These are phyloP conservation scores for Piliocolobus tephrosceles DNA, from an alignment of 2,113 vertebrate genomes.

Conservation along the genomic window DNA sequence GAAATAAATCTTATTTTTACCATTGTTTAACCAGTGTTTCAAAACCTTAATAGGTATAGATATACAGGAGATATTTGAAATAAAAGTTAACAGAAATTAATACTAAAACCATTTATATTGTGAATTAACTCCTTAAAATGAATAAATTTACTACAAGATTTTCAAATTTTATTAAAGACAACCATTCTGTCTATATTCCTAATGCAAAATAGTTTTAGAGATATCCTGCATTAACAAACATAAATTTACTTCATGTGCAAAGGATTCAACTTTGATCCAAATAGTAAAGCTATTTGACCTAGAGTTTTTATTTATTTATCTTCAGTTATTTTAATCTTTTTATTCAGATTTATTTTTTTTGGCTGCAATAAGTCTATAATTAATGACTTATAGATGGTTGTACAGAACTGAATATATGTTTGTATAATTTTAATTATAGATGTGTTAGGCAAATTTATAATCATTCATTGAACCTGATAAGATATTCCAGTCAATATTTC, in stretches of 20 bases:
- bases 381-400: background rate
- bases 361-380: background rate
- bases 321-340: background rate
- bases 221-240: background rate
- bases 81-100: conserved; percentile 6
- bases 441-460: background rate
- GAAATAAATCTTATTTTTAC: background rate
- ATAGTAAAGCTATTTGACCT: background rate
- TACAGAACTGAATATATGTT: background rate
- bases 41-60: background rate
- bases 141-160: background rate
- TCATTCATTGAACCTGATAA: background rate
- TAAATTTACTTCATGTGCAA: background rate
- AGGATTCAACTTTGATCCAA: background rate
- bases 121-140: background rate
- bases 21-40: background rate
- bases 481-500: background rate
- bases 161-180: background rate
- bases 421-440: background rate
- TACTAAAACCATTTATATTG: background rate
- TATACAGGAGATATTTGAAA: background rate
- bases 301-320: background rate
- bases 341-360: background rate
- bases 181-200: background rate
- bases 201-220: background rate